Conservation (phyloP, 2,113 vertebrate species). For the Peromyscus polionotus region DNA sequence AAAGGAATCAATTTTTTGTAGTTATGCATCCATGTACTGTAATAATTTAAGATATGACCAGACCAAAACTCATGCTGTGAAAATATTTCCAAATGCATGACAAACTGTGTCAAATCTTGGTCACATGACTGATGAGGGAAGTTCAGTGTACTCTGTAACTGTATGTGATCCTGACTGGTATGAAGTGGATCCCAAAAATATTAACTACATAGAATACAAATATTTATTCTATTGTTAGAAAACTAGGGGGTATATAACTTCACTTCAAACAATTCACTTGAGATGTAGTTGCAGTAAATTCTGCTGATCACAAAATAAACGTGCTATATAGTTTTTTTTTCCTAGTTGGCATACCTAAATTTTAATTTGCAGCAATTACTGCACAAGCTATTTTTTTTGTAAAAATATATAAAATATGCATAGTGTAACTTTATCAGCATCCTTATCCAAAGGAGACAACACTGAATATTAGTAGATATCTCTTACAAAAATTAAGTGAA, state of each 20-base stretch:
- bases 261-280: neutral
- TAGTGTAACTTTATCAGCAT: neutral
- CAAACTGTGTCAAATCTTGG: neutral
- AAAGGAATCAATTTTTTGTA: neutral
- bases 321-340: neutral
- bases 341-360: neutral
- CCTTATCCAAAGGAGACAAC: neutral
- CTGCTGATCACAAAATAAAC: neutral
- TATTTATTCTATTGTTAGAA: neutral
- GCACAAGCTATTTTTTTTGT: neutral
- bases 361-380: neutral
- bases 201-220: neutral
- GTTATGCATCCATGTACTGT: neutral
- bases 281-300: neutral
- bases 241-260: neutral
- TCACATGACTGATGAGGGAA: neutral
- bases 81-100: neutral
- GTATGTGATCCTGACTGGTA: neutral
- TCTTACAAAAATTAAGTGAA: constrained; percentile 45
- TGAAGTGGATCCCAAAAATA: neutral
- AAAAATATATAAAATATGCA: neutral
- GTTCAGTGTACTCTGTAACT: neutral
- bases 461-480: constrained; percentile 9
- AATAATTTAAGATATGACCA: neutral
- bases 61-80: neutral